Conservation (phyloP, 2,888 invertebrate genomes). For the Sabellastarte sp. region DNA sequence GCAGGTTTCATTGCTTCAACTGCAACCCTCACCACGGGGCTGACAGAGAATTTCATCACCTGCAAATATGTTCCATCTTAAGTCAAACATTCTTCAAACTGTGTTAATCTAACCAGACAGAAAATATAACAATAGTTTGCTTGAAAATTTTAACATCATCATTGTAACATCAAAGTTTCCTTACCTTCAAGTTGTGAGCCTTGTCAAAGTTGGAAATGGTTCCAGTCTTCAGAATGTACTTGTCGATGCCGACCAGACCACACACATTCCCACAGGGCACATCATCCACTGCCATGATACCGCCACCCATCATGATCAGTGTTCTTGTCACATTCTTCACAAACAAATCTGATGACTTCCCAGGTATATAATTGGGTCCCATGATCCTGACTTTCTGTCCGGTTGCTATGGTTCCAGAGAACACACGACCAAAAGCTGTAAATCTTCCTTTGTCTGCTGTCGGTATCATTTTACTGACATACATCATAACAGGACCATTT, state of each 20-base stretch:
- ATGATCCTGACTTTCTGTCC: conserved; percentile 23
- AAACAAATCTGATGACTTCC: conserved; percentile 8
- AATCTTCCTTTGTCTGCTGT: conserved; percentile 25
- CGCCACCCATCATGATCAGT: conserved; percentile 28
- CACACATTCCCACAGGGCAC: conserved; percentile 32
- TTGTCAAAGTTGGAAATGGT: conserved; percentile 28
- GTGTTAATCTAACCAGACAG: no score
- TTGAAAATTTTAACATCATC: no score
- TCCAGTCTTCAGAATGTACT: conserved; percentile 28
- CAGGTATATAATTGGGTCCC: conserved; percentile 24
- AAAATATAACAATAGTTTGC: no score
- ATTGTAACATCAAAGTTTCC: neutral
- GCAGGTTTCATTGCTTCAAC: conserved; percentile 21
- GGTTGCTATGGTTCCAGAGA: conserved; percentile 25
- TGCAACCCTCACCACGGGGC: conserved; percentile 31
- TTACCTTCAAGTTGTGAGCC: conserved; percentile 27
- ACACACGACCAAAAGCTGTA: conserved; percentile 33
- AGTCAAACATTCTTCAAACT: no score
- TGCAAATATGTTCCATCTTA: no score
- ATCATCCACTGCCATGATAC: conserved; percentile 11
- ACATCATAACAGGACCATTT: conserved; percentile 33
- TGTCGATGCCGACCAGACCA: conserved; percentile 31
- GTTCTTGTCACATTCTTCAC: conserved; percentile 11
- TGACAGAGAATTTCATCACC: conserved; percentile 24
- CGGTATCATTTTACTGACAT: conserved; percentile 36